A percentile compares a stretch with the other conserved stretches of the same genome.
phyloP scores from a whole-genome alignment of 2,113 vertebrate species.

The Catharus bicknelli region DNA sequence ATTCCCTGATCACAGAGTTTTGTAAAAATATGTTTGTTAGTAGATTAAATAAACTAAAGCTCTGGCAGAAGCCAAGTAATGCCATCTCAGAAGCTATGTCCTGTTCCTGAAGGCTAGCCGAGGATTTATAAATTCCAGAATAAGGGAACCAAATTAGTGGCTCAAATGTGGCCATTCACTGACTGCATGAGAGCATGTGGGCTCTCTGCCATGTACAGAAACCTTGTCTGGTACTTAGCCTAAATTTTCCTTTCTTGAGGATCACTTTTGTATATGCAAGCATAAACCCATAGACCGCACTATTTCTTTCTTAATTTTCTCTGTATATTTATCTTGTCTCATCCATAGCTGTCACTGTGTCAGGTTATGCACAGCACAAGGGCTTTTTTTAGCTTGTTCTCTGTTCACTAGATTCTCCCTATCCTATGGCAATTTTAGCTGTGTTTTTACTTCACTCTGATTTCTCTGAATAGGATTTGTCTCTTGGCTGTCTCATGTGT shows the following conservation, averaged over 20 bases:
- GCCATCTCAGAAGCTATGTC: neutral
- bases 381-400: conserved; percentile 7
- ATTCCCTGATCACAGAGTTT: neutral
- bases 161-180: neutral
- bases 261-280: neutral
- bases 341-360: neutral
- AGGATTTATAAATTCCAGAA: neutral
- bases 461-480: conserved; percentile 26
- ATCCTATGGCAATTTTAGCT: conserved; percentile 11
- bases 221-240: neutral
- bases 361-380: neutral
- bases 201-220: neutral
- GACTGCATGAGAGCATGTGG: neutral
- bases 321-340: neutral
- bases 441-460: conserved; percentile 8
- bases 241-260: neutral
- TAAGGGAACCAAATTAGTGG: neutral
- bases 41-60: neutral
- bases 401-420: neutral
- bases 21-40: neutral
- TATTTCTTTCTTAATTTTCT: conserved; percentile 4
- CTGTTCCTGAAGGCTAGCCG: neutral
- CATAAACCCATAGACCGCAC: neutral
- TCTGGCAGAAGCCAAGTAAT: neutral
- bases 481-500: neutral